Base-by-base conservation (phyloP, 2,113 vertebrate species). In the Bubo scandiacus region DNA sequence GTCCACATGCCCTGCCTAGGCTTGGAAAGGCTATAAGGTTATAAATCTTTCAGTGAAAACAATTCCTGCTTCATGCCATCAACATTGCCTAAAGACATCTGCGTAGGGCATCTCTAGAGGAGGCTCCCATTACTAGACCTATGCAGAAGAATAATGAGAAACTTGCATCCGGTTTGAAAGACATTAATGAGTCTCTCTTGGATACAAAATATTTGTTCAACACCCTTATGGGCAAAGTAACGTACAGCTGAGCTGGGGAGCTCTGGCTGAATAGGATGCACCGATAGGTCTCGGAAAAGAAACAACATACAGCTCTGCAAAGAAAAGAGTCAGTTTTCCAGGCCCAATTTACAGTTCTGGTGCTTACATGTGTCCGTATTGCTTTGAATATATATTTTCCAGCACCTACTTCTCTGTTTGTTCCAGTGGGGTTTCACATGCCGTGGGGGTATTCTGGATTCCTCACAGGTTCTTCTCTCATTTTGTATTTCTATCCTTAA, bases 121-220 rank as follows among this genome's bases (percentile, higher is more conserved):
- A 97, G 87, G 81, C 78, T 91, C 87, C 96, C 89, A 95, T 90
- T 95, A 77, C 91, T 7, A 77, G 94, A 82, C 83, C 89, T 82
- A 92, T 83, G 93, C 67, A 71, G 94, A 83, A 90, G 97, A 93
- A 94, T 93, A 97, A 96, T 91, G 84, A 95, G 91, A 86, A 96
- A 81, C 92, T 92, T 91, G 73, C 67, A 95, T 90, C 84, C 61
- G 21, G 77, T 95, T 92, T 91, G 91, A 96, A 97, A 96, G 91
- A 70, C 94, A 71, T 96, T 92, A 97, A 97, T 92, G 93, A 97
- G 93, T 78, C 97, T 94, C 95, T 95, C 92, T 82, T 93, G 95
- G 87, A 96, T 91, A 94, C 42, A 92, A 95, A 95, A 90, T 96
- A 96, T 90, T 96, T 96, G 92, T 63, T 88, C 93, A 95, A 91